Evolutionary conservation across 2,888 invertebrate species (phyloP).

Genomic region (Bursaphelenchus okinawaensis): DNA sequence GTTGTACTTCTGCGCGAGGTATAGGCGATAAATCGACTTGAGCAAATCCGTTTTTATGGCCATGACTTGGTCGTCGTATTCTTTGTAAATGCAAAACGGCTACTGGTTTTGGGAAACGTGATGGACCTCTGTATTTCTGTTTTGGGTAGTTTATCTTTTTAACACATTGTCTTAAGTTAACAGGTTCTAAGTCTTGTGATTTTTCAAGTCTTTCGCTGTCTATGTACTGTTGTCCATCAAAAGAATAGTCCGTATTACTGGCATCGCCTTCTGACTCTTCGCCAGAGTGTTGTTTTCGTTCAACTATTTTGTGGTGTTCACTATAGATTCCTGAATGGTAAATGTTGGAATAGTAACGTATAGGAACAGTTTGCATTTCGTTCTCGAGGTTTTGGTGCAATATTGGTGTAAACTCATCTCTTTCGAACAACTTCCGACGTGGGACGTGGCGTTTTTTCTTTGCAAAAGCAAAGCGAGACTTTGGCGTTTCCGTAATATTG

Average conservation of each 20-base stretch:
- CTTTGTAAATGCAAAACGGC: neutral
- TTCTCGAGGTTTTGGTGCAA: neutral
- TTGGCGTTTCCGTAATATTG: neutral
- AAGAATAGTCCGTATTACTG: neutral
- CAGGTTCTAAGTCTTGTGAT: neutral
- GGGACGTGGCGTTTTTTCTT: neutral
- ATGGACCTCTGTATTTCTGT: neutral
- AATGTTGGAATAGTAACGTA: conserved; percentile 11
- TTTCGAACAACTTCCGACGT: neutral
- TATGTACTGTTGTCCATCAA: neutral
- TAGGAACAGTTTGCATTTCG: conserved; percentile 18
- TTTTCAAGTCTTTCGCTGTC: conserved; percentile 1
- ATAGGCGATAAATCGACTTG: conserved; percentile 6
- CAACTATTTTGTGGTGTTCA: neutral
- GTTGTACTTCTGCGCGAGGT: neutral
- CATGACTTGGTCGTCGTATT: neutral
- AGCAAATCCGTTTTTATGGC: neutral
- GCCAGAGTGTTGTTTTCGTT: conserved; percentile 25
- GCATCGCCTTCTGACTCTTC: conserved; percentile 20
- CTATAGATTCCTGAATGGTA: conserved; percentile 23
- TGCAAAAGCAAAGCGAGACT: neutral
- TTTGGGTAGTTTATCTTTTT: neutral
- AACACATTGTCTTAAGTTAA: neutral
- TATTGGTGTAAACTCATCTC: neutral
- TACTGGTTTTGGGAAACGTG: conserved; percentile 1